Percentiles rank a stretch among this genome's conserved stretches.
These are phyloP conservation scores for Australoheros scitulus DNA, from an alignment of 2,113 vertebrate species.

Conservation along the genomic window DNA sequence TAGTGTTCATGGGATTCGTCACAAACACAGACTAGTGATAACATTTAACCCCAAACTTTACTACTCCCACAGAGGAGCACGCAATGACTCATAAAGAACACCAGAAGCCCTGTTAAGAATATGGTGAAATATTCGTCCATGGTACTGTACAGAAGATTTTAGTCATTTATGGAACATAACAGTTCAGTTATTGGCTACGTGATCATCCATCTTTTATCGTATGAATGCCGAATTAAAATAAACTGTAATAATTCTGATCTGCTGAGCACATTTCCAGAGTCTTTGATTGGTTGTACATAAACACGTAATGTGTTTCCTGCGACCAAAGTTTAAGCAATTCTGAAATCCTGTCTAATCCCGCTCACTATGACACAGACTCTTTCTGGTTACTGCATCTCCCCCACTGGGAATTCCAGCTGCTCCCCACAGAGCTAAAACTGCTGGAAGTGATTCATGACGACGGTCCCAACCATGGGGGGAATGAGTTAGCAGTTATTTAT, in stretches of 20 bases:
- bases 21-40: conserved; percentile 4
- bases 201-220: neutral
- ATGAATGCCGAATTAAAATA: neutral
- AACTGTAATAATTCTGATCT: neutral
- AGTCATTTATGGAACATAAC: conserved; percentile 43
- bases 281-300: neutral
- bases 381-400: conserved; percentile 42
- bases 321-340: neutral
- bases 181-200: neutral
- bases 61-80: conserved; percentile 46
- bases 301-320: neutral
- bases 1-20: neutral
- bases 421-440: conserved; percentile 17
- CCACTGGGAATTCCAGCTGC: conserved; percentile 44
- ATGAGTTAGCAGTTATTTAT: conserved; percentile 24
- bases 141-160: conserved; percentile 24
- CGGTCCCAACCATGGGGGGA: conserved; percentile 1
- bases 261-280: neutral
- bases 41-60: conserved; percentile 36
- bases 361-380: conserved; percentile 42
- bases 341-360: neutral
- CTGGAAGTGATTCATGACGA: conserved; percentile 45
- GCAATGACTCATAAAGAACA: conserved; percentile 53
- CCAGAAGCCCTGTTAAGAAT: neutral
- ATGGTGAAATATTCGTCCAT: conserved; percentile 36